Evolutionary conservation across 2,113 vertebrate species (phyloP).

Genomic region (Pachyramphus minor): DNA sequence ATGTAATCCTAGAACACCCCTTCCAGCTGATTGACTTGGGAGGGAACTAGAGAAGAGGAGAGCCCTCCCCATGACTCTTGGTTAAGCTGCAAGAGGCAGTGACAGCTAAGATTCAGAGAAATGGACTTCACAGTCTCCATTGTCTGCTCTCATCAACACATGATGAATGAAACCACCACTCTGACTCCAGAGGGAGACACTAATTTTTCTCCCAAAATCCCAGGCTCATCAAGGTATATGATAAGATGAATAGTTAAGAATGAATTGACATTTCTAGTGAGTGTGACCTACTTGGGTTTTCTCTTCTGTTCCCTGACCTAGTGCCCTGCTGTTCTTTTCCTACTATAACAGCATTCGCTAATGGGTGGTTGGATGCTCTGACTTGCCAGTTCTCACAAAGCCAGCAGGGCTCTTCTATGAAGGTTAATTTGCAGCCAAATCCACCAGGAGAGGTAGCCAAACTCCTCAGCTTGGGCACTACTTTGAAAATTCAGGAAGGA

Average conservation of each 20-base stretch:
- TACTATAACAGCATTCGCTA: not conserved
- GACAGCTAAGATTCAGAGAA: not conserved
- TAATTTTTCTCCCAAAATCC: not conserved
- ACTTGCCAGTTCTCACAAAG: not conserved
- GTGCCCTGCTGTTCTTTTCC: not conserved
- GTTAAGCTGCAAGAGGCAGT: not conserved
- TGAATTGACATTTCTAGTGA: not conserved
- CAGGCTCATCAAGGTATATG: not conserved
- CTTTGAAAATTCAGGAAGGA: not conserved
- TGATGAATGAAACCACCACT: not conserved
- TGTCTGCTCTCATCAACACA: not conserved
- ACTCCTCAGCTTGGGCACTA: not conserved
- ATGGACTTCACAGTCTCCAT: not conserved
- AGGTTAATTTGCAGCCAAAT: not conserved
- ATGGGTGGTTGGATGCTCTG: not conserved
- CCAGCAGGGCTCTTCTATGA: not conserved
- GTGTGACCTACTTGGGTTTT: not conserved
- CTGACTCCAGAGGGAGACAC: not conserved
- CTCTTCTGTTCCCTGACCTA: not conserved
- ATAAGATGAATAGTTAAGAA: not conserved
- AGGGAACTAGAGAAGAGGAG: not conserved
- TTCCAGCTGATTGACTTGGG: not conserved
- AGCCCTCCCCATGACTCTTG: not conserved
- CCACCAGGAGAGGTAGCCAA: not conserved
- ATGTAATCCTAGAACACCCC: not conserved